Evolutionary conservation across 2,888 invertebrate species (phyloP).

Genomic region (Erpobdella octoculata): DNA sequence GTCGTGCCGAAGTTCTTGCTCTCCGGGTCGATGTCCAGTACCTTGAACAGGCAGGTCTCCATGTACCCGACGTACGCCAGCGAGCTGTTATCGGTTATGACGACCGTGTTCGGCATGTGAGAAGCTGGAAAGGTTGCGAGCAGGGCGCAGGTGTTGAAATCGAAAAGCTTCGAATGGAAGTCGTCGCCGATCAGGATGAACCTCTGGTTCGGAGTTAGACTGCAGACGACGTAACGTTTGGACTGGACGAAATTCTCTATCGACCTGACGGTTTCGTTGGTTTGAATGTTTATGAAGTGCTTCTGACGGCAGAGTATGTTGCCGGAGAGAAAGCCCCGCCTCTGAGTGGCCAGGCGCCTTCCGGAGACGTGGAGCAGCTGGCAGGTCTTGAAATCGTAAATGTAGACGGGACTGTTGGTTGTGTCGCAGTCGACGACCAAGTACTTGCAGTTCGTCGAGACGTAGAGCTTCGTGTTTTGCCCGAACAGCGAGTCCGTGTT

Average conservation of each 20-base stretch:
- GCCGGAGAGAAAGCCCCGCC: constrained; percentile 33
- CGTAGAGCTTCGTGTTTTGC: constrained; percentile 32
- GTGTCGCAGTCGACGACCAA: constrained; percentile 37
- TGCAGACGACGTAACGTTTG: constrained; percentile 35
- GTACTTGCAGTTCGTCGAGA: constrained; percentile 35
- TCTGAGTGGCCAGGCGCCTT: constrained; percentile 29
- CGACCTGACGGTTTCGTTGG: constrained; percentile 31
- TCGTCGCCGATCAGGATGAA: constrained; percentile 37
- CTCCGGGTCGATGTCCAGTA: constrained; percentile 34
- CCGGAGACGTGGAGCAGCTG: constrained; percentile 36
- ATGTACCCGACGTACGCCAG: constrained; percentile 39
- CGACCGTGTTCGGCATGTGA: constrained; percentile 37
- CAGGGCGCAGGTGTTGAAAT: constrained; percentile 30
- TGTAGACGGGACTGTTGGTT: constrained; percentile 33
- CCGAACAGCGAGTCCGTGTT: constrained; percentile 31
- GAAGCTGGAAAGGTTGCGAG: constrained; percentile 34
- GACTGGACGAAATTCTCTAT: constrained; percentile 36
- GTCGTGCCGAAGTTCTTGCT: constrained; percentile 31
- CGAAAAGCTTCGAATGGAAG: constrained; percentile 33
- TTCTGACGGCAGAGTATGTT: constrained; percentile 37
- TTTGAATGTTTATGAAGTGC: constrained; percentile 36
- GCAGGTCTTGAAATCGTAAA: constrained; percentile 37
- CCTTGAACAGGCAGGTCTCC: constrained; percentile 39
- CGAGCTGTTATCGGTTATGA: constrained; percentile 38
- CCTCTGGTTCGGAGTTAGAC: constrained; percentile 36